phyloP scores from a whole-genome alignment of 2,888 invertebrate species.

The Caenorhabditis sp. region DNA sequence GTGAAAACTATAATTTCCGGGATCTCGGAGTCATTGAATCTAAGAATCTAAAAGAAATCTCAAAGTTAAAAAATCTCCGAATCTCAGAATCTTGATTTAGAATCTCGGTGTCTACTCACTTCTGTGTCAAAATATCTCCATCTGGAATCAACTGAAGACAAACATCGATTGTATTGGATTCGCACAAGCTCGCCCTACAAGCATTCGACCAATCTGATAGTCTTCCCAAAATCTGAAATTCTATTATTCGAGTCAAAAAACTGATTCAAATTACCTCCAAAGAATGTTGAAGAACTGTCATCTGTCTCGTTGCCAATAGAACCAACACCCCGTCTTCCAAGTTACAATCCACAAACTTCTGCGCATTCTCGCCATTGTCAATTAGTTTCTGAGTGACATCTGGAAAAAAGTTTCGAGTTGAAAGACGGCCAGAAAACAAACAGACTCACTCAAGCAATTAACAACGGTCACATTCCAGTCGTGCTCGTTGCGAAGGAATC shows the following conservation, averaged over 20 bases:
- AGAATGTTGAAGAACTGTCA: constrained; percentile 66
- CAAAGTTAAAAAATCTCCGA: too few relatives aligned
- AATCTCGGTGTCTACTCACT: constrained; percentile 48
- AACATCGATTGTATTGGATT: constrained; percentile 73
- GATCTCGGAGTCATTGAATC: too few relatives aligned
- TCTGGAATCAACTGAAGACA: constrained; percentile 72
- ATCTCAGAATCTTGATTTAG: neutral
- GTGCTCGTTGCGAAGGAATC: constrained; percentile 50
- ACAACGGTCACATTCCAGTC: constrained; percentile 55
- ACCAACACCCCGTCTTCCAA: constrained; percentile 54
- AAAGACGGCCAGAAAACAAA: neutral
- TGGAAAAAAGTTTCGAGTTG: constrained; percentile 19
- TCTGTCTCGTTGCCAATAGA: constrained; percentile 54
- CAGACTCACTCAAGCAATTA: constrained; percentile 55
- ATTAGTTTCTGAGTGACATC: constrained; percentile 68
- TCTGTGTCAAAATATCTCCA: constrained; percentile 76
- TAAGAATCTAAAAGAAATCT: too few relatives aligned
- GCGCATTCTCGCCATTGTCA: constrained; percentile 54
- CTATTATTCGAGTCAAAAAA: neutral
- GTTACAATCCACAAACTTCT: constrained; percentile 63
- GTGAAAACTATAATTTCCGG: too few relatives aligned
- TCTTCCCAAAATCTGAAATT: constrained; percentile 66
- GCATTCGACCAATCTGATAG: constrained; percentile 67
- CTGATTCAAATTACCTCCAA: too few relatives aligned
- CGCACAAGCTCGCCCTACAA: constrained; percentile 71